Conservation (phyloP, 2,113 vertebrate genomes). For the Ptilorrhoa leucosticta region DNA sequence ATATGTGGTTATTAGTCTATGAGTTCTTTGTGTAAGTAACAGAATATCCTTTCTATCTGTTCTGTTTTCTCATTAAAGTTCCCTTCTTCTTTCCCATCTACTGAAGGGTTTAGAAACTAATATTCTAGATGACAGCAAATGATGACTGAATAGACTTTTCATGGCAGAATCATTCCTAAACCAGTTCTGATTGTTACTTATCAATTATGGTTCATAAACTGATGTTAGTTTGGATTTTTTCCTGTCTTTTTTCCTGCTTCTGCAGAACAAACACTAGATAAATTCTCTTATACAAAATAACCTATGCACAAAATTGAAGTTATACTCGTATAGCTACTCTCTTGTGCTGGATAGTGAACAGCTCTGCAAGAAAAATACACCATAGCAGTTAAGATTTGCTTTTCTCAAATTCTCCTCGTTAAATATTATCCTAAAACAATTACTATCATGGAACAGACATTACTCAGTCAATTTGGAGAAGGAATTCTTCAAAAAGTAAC, state of each 20-base stretch:
- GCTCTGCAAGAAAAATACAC: background rate
- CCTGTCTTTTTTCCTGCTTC: background rate
- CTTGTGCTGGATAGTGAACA: background rate
- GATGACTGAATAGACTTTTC: background rate
- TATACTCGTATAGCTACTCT: background rate
- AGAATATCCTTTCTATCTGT: background rate
- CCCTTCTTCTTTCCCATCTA: background rate
- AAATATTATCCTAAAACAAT: background rate
- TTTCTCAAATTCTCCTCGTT: background rate
- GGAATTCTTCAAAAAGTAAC: background rate
- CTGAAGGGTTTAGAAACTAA: background rate
- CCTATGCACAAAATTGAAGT: background rate
- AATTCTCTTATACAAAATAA: background rate
- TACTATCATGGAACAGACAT: background rate
- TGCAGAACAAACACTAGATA: background rate
- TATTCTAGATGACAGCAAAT: background rate
- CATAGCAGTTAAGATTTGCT: background rate
- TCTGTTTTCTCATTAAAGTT: background rate
- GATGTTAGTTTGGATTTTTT: background rate
- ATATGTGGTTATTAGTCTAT: background rate
- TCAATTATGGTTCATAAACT: background rate
- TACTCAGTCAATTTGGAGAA: background rate
- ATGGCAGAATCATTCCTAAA: background rate
- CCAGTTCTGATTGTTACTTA: background rate
- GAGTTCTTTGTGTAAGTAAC: background rate